phyloP scores from a whole-genome alignment of 2,888 invertebrate species.

The Seira musarum region DNA sequence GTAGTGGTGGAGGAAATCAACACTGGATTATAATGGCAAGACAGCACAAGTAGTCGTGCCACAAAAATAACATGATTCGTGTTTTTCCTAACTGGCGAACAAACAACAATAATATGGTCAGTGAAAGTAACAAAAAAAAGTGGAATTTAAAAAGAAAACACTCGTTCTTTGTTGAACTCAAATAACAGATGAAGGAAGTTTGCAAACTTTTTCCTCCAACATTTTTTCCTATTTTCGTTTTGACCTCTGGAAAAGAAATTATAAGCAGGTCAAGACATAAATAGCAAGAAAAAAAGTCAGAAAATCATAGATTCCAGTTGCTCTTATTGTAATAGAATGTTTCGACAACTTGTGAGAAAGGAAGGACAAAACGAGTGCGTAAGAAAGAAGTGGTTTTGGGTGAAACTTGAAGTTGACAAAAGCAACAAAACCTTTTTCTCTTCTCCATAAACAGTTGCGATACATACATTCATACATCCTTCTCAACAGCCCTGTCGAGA shows the following conservation, averaged over 20 bases:
- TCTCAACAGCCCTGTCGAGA: not conserved
- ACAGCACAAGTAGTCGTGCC: not conserved
- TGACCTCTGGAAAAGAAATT: too few species aligned
- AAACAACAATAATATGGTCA: not conserved
- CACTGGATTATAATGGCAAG: not conserved
- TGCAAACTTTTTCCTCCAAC: too few species aligned
- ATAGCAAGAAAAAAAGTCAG: too few species aligned
- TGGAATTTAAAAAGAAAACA: not conserved
- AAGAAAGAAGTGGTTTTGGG: constrained; percentile 40
- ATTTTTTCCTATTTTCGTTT: too few species aligned
- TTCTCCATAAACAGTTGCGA: not conserved
- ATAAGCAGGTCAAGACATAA: too few species aligned
- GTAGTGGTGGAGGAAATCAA: not conserved
- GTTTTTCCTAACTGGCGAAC: not conserved
- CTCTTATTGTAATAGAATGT: too few species aligned
- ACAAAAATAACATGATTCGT: constrained; percentile 4
- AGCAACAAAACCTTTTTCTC: constrained; percentile 42
- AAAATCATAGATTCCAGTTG: too few species aligned
- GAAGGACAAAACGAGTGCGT: not conserved
- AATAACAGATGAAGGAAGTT: too few species aligned
- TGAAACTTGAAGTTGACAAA: constrained; percentile 55
- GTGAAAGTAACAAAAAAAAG: not conserved
- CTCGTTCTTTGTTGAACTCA: too few species aligned
- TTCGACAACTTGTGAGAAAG: too few species aligned
- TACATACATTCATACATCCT: not conserved